Percentiles rank a stretch among this genome's conserved stretches.
phyloP scores from a whole-genome alignment of 2,797 vertebrate species.

The Sciaenops ocellatus region DNA sequence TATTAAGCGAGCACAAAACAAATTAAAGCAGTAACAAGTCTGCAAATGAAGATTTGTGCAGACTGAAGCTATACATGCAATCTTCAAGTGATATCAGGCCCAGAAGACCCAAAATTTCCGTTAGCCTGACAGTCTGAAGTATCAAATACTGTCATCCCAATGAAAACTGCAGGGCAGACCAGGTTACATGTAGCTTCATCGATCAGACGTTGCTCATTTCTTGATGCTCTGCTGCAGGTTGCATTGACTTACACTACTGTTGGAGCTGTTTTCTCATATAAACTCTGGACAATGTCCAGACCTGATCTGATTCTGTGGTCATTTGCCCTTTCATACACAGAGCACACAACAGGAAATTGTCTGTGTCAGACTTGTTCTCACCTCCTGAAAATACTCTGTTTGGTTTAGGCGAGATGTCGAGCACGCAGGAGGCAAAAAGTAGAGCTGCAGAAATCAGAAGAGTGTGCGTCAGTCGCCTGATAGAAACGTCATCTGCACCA shows the following conservation, averaged over 20 bases:
- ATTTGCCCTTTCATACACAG: too few relatives aligned
- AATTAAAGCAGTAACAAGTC: background rate
- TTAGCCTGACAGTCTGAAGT: background rate
- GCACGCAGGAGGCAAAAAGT: too few relatives aligned
- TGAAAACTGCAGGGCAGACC: background rate
- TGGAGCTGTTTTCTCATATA: too few relatives aligned
- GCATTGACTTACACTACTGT: background rate
- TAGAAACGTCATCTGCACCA: too few relatives aligned
- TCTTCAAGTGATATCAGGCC: conserved; percentile 8
- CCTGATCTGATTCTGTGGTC: too few relatives aligned
- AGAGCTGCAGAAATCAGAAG: too few relatives aligned
- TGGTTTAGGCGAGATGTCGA: too few relatives aligned
- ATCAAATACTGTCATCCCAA: background rate
- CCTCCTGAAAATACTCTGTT: too few relatives aligned
- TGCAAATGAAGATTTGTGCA: background rate
- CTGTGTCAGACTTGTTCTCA: too few relatives aligned
- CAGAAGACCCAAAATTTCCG: background rate
- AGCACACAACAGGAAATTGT: too few relatives aligned
- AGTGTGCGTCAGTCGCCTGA: too few relatives aligned
- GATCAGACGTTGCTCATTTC: background rate
- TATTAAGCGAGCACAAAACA: background rate
- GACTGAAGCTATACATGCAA: background rate
- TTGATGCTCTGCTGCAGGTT: background rate
- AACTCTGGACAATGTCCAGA: background rate
- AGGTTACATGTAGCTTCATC: background rate